These are phyloP conservation scores for Ailuropoda melanoleuca DNA, from an alignment of 2,113 vertebrate species.

Conservation along the genomic window DNA sequence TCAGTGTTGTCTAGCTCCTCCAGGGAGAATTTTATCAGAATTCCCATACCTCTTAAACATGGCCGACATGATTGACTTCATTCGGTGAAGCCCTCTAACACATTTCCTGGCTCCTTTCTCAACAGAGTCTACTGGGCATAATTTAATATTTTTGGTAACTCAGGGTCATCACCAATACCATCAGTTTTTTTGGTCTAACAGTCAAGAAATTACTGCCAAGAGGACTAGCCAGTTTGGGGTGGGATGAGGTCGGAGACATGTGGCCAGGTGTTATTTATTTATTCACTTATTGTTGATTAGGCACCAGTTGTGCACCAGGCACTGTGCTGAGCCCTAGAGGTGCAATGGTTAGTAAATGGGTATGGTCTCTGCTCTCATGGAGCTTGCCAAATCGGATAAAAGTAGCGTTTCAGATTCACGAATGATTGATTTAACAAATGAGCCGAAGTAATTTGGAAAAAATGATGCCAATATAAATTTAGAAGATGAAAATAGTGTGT, in stretches of 20 bases:
- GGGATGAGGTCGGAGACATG: background rate
- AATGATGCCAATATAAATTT: constrained; percentile 4
- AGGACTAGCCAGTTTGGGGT: background rate
- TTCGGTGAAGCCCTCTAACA: background rate
- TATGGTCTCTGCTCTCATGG: background rate
- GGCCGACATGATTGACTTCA: background rate
- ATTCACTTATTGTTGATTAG: background rate
- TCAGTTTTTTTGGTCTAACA: constrained; percentile 28
- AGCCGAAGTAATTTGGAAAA: constrained; percentile 51
- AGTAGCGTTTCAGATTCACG: constrained; percentile 25
- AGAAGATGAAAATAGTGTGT: constrained; percentile 44
- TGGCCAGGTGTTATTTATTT: constrained; percentile 35
- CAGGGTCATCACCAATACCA: constrained; percentile 19
- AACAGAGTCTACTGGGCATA: background rate
- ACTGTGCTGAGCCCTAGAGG: background rate
- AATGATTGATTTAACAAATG: constrained; percentile 32
- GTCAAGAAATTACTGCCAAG: constrained; percentile 40
- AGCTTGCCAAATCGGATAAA: constrained; percentile 32
- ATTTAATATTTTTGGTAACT: constrained; percentile 40
- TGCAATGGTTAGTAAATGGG: background rate
- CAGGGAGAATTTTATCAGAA: constrained; percentile 12
- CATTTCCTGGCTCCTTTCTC: background rate
- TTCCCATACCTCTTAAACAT: background rate
- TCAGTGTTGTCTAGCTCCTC: background rate
- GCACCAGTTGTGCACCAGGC: background rate